phyloP scores from a whole-genome alignment of 2,113 vertebrate species.

The Zosterops lateralis region DNA sequence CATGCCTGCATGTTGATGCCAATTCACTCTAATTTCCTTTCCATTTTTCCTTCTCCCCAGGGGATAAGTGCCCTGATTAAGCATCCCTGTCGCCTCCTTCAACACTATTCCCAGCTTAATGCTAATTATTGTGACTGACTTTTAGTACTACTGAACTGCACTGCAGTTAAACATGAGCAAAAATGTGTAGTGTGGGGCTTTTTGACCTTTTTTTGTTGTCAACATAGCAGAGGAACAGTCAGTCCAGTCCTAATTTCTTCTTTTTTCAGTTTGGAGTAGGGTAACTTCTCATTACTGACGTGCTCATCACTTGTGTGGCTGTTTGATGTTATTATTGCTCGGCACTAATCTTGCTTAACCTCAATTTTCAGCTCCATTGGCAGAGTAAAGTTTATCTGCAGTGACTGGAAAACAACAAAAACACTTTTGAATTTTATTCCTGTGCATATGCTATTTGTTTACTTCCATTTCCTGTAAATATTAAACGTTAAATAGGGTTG shows the following conservation, averaged over 20 bases:
- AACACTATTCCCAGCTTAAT: conserved; percentile 21
- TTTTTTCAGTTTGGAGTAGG: background rate
- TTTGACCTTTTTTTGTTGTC: background rate
- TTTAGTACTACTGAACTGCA: conserved; percentile 31
- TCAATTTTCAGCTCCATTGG: background rate
- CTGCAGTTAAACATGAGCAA: conserved; percentile 25
- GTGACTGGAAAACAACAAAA: background rate
- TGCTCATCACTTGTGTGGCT: background rate
- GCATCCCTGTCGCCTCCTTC: conserved; percentile 53
- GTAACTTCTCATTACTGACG: background rate
- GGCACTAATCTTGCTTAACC: background rate
- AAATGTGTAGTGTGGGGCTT: background rate
- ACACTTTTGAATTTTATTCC: background rate
- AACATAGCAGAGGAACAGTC: background rate
- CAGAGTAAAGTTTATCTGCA: background rate
- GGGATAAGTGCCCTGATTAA: conserved; percentile 67
- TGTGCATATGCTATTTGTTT: background rate
- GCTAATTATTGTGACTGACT: conserved; percentile 58
- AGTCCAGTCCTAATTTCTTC: background rate
- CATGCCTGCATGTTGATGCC: conserved; percentile 43
- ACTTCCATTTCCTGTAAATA: background rate
- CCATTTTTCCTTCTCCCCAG: conserved; percentile 55
- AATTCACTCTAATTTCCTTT: conserved; percentile 64
- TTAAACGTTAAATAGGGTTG: background rate
- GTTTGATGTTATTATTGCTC: background rate